Percentiles rank a stretch among this genome's conserved stretches.
These are phyloP conservation scores for Alaudala cheleensis DNA, from an alignment of 2,113 vertebrate genomes.

Conservation along the genomic window DNA sequence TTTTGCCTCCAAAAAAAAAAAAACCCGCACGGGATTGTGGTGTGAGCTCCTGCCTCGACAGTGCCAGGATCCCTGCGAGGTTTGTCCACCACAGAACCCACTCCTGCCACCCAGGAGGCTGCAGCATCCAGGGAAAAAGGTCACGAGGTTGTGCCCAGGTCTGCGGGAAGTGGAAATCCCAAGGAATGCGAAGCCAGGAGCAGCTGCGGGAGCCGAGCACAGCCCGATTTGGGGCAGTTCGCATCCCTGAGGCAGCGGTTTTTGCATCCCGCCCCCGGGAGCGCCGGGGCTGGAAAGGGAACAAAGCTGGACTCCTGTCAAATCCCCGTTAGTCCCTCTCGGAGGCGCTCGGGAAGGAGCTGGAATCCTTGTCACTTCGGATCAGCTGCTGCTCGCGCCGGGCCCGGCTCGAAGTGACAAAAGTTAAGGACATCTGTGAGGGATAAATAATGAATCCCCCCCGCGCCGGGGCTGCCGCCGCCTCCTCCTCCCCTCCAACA, in stretches of 20 bases:
- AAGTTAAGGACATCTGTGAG: conserved; percentile 46
- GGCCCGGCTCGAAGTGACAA: background rate
- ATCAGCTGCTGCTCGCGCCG: background rate
- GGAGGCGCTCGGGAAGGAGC: background rate
- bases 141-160: fast-evolving
- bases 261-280: background rate
- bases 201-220: background rate
- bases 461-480: background rate
- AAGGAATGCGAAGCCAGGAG: background rate
- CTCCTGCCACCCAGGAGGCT: background rate
- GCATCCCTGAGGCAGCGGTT: background rate
- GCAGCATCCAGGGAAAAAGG: fast-evolving
- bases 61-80: fast-evolving
- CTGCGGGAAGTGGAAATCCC: background rate
- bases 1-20: background rate
- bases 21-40: fast-evolving
- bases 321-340: fast-evolving
- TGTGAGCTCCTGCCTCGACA: fast-evolving
- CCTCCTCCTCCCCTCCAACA: background rate
- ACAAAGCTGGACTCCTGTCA: background rate
- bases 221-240: background rate
- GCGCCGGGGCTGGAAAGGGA: fast-evolving
- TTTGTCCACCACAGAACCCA: background rate
- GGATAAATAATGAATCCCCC: conserved; percentile 35
- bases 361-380: conserved; percentile 30